A percentile compares a stretch with the other conserved stretches of the same genome.
These are phyloP conservation scores for Sylvilagus bachmani DNA, from an alignment of 2,113 vertebrate genomes.

Conservation along the genomic window DNA sequence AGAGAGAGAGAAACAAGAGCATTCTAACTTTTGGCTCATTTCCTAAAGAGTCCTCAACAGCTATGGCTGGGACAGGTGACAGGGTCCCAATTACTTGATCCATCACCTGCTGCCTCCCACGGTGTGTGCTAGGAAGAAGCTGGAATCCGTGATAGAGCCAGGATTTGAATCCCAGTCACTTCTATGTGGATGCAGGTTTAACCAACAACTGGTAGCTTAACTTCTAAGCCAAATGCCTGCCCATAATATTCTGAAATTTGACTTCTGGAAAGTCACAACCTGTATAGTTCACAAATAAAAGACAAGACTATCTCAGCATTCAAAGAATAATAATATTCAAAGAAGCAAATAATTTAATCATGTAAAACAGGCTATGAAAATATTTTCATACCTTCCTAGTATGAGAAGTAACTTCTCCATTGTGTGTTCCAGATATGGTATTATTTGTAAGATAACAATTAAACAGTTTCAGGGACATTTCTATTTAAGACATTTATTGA, in stretches of 20 bases:
- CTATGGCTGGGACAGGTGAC: too few species aligned
- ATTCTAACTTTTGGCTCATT: too few species aligned
- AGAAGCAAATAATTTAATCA: background rate
- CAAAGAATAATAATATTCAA: conserved; percentile 23
- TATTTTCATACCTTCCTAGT: background rate
- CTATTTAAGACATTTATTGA: conserved; percentile 16
- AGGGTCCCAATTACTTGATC: too few species aligned
- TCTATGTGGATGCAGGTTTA: too few species aligned
- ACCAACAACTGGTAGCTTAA: too few species aligned
- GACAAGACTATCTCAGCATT: background rate
- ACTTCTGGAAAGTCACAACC: conserved; percentile 27
- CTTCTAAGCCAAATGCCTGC: too few species aligned
- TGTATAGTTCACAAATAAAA: background rate
- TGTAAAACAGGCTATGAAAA: background rate
- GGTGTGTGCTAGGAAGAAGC: too few species aligned
- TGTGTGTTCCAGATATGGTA: background rate
- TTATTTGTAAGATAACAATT: background rate
- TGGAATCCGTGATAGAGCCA: too few species aligned
- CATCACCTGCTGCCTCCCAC: too few species aligned
- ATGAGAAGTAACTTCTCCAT: background rate
- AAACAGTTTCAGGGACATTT: background rate
- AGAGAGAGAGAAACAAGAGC: too few species aligned
- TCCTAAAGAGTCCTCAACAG: too few species aligned
- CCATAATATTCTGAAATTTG: conserved; percentile 1
- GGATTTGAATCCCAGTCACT: too few species aligned